Base-by-base conservation (phyloP, 2,113 vertebrate genomes). In the Cairina moschata region DNA sequence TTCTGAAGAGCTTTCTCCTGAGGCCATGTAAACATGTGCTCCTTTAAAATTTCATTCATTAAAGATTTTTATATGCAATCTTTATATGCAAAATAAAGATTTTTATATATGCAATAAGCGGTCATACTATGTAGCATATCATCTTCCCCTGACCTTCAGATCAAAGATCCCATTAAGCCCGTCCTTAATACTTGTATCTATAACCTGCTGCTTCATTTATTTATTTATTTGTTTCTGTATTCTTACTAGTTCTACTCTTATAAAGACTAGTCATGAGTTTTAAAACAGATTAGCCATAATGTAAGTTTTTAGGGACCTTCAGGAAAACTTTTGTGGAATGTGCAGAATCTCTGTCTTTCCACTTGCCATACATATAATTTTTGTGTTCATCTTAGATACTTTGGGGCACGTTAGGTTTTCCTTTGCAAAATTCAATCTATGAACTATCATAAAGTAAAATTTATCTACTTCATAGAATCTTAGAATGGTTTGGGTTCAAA, bases 371-470 rank as follows among this genome's bases (percentile, higher is more conserved):
- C 18, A 11, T 3, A 32, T 12, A 34, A 1, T n/a, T 93, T 52
- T 68, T 90, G 9, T 56, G 8, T 4, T 66, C 12, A 42, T 83
- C 52, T 77, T 88, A 20, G 23, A 48, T 60, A 48, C 2, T 50
- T 82, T 7, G 1, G 13, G 2, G 2, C 1, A 13, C 17, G 4
- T n/a, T 50, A 63, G 4, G 3, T 54, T 42, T 56, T 68, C 13
- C 13, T 67, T 7, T 31, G 40, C 20, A 60, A 11, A 82, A 74
- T 38, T 32, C 38, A 55, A 42, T 9, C 7, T 42, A 15, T 74
- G 38, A 25, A 15, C 38, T 86, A 3, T n/a, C 7, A 34, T 5
- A 17, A 2, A 34, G 4, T 11, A 82, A 58, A 31, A 29, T 66
- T 29, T 42, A 32, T 52, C 25, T 55, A 50, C 22, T 23, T 50